Percentiles rank a stretch among this genome's conserved stretches.
phyloP scores from a whole-genome alignment of 1,140 invertebrate genomes.

The Hyles vespertilio region DNA sequence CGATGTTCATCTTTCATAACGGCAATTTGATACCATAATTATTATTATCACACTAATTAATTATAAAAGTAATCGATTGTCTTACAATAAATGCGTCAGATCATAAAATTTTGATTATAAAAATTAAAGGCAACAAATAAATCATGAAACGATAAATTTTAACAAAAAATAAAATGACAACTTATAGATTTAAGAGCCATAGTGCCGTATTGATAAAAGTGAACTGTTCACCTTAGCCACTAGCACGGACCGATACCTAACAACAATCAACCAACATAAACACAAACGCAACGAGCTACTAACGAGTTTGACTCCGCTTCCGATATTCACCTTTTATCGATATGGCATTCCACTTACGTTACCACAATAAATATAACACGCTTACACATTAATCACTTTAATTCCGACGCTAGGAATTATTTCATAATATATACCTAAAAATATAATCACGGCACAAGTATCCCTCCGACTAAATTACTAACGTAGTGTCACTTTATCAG shows the following conservation, averaged over 20 bases:
- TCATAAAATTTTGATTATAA: slow-evolving; percentile 73
- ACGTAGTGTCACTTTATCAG: slow-evolving; percentile 75
- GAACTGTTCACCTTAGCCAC: slow-evolving; percentile 47
- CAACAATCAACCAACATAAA: slow-evolving; percentile 62
- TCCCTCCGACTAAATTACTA: slow-evolving; percentile 76
- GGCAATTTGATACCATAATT: slow-evolving; percentile 73
- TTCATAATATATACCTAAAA: slow-evolving; percentile 76
- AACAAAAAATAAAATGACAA: slow-evolving; percentile 72
- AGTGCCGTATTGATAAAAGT: slow-evolving; percentile 75
- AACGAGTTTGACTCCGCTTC: slow-evolving; percentile 71
- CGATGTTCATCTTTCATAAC: slow-evolving; percentile 75
- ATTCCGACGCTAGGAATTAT: slow-evolving; percentile 76
- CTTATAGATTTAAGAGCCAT: slow-evolving; percentile 69
- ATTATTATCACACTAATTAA: slow-evolving; percentile 75
- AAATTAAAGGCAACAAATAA: slow-evolving; percentile 73
- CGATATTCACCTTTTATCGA: slow-evolving; percentile 75
- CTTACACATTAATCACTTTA: slow-evolving; percentile 76
- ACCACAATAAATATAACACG: slow-evolving; percentile 76
- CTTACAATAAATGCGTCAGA: slow-evolving; percentile 76
- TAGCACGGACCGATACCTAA: slow-evolving; percentile 33
- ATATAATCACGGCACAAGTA: slow-evolving; percentile 76
- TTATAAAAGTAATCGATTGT: slow-evolving; percentile 75
- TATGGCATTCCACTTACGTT: slow-evolving; percentile 74
- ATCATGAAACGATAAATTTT: slow-evolving; percentile 69
- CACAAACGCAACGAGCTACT: slow-evolving; percentile 47